Evolutionary conservation across 2,888 invertebrate genomes (phyloP).

Genomic region (Xiphydria camelus): DNA sequence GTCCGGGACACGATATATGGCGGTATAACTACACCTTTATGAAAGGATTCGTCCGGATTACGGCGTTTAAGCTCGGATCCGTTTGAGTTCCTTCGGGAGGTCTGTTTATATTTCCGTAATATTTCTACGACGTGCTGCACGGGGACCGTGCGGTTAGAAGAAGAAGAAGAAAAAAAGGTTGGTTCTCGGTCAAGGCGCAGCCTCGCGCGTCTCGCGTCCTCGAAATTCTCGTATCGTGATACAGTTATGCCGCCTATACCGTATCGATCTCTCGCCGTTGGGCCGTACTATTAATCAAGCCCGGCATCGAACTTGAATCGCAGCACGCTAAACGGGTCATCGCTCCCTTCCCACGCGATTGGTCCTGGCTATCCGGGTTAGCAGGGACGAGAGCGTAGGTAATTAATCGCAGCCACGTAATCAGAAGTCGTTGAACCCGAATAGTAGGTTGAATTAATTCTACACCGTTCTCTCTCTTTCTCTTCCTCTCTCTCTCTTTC

Average conservation of each 20-base stretch:
- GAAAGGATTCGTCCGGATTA: constrained; percentile 34
- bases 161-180: too few species aligned
- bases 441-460: too few species aligned
- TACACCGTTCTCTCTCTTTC: too few species aligned
- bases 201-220: too few species aligned
- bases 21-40: constrained; percentile 33
- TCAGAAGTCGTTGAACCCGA: neutral
- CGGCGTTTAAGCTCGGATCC: constrained; percentile 25
- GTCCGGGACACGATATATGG: constrained; percentile 33
- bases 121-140: constrained; percentile 16
- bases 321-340: neutral
- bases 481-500: too few species aligned
- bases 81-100: too few species aligned
- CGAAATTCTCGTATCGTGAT: neutral
- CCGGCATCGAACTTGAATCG: neutral
- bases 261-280: too few species aligned
- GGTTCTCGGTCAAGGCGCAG: too few species aligned
- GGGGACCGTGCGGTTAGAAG: too few species aligned
- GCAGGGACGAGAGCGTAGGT: too few species aligned
- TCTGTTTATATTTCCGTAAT: constrained; percentile 12
- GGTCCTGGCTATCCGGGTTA: neutral
- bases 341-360: neutral
- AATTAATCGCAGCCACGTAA: neutral
- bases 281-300: too few species aligned
- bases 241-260: neutral